Percentiles rank a stretch among this genome's conserved stretches.
Conservation (phyloP, 2,797 vertebrate genomes). For the Sphenodon punctatus region DNA sequence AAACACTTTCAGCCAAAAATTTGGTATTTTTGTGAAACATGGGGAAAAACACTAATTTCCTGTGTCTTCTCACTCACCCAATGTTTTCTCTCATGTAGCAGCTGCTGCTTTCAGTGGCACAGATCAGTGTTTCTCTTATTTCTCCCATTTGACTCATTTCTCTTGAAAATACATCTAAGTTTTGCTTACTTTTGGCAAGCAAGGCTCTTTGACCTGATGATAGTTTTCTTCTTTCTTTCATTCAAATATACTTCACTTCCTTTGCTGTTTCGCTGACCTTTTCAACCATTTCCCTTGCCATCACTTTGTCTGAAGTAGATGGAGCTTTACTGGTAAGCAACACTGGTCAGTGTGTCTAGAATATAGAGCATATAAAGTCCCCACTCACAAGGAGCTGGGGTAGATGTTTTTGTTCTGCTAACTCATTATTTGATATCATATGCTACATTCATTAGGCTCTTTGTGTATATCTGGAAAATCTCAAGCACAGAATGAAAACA, state of each 20-base stretch:
- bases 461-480: background rate
- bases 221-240: conserved; percentile 41
- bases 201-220: conserved; percentile 37
- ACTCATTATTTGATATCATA: background rate
- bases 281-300: background rate
- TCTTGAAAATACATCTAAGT: conserved; percentile 52
- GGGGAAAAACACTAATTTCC: conserved; percentile 59
- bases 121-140: conserved; percentile 46
- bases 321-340: background rate
- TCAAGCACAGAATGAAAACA: background rate
- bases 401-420: background rate
- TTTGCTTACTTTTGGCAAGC: conserved; percentile 46
- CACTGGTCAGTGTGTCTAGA: background rate
- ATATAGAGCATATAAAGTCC: no score
- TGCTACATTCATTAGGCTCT: background rate
- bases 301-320: background rate
- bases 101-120: conserved; percentile 51
- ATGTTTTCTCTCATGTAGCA: conserved; percentile 50
- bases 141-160: conserved; percentile 46
- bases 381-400: background rate
- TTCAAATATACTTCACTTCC: conserved; percentile 17
- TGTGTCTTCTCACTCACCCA: conserved; percentile 50
- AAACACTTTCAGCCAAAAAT: conserved; percentile 44
- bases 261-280: conserved; percentile 42
- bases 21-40: conserved; percentile 20